Conservation (phyloP, 2,888 invertebrate species). For the Apotomis turbidana region DNA sequence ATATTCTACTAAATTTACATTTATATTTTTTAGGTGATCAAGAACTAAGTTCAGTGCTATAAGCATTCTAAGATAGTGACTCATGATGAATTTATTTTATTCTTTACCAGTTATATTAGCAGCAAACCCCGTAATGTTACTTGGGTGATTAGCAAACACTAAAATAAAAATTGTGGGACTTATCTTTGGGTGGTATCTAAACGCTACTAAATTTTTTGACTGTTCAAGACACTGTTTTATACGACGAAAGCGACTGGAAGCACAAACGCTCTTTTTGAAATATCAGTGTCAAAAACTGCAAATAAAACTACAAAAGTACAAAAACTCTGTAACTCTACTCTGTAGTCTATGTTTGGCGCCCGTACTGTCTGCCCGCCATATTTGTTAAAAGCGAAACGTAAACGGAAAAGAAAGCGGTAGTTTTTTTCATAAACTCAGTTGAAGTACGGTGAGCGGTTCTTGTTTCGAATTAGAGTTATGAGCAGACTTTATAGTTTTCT, state of each 20-base stretch:
- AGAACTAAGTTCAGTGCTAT: too few species aligned
- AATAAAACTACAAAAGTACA: neutral
- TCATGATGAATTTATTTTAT: too few species aligned
- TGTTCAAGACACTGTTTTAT: slow-evolving; percentile 15
- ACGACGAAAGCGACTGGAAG: neutral
- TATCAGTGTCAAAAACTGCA: neutral
- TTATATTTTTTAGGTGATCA: too few species aligned
- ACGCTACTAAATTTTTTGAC: neutral
- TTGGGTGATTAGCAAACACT: too few species aligned
- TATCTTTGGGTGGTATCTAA: neutral
- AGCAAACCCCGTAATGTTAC: too few species aligned
- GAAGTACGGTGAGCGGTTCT: slow-evolving; percentile 56
- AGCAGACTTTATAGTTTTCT: slow-evolving; percentile 43
- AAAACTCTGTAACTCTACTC: too few species aligned
- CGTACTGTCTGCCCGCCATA: slow-evolving; percentile 61
- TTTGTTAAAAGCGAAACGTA: slow-evolving; percentile 76
- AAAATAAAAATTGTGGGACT: too few species aligned
- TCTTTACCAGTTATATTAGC: too few species aligned
- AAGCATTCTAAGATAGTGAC: too few species aligned
- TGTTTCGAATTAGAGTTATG: slow-evolving; percentile 54
- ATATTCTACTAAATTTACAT: too few species aligned
- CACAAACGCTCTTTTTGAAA: neutral
- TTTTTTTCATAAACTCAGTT: slow-evolving; percentile 52
- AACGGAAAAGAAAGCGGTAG: slow-evolving; percentile 75
- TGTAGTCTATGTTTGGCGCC: slow-evolving; percentile 20